Conservation (phyloP, 2,888 invertebrate species). For the Ophraella communa region DNA sequence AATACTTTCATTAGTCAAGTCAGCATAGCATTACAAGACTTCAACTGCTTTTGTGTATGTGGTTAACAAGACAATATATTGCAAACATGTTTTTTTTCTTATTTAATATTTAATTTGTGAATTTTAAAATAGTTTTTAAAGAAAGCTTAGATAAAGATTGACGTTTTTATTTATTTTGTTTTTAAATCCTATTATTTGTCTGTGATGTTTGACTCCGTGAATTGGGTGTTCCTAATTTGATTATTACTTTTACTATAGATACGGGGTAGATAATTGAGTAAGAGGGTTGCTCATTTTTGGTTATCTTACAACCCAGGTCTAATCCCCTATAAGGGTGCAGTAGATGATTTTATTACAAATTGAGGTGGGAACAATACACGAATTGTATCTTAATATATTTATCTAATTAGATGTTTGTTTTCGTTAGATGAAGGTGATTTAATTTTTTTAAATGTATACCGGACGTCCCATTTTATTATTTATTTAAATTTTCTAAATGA, state of each 20-base stretch:
- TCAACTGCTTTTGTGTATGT: no score
- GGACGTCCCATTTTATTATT: neutral
- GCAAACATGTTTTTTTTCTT: no score
- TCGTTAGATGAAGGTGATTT: neutral
- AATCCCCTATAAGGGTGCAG: neutral
- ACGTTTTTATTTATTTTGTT: no score
- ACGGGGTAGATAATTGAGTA: slow-evolving; percentile 5
- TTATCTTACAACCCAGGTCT: neutral
- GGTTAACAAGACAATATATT: no score
- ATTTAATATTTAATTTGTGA: no score
- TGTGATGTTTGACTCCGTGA: neutral
- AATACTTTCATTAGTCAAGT: no score
- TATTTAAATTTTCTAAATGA: no score
- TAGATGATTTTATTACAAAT: neutral
- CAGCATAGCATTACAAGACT: no score
- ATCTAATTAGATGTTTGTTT: neutral
- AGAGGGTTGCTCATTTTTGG: slow-evolving; percentile 6
- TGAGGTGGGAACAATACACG: neutral
- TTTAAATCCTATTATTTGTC: neutral
- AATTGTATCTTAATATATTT: neutral
- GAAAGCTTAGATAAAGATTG: no score
- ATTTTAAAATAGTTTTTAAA: no score
- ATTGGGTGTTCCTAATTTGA: slow-evolving; percentile 9
- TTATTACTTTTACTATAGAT: neutral
- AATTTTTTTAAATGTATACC: neutral